Evolutionary conservation across 1,140 invertebrate genomes (phyloP).

Genomic region (Drosophila ohnishii): DNA sequence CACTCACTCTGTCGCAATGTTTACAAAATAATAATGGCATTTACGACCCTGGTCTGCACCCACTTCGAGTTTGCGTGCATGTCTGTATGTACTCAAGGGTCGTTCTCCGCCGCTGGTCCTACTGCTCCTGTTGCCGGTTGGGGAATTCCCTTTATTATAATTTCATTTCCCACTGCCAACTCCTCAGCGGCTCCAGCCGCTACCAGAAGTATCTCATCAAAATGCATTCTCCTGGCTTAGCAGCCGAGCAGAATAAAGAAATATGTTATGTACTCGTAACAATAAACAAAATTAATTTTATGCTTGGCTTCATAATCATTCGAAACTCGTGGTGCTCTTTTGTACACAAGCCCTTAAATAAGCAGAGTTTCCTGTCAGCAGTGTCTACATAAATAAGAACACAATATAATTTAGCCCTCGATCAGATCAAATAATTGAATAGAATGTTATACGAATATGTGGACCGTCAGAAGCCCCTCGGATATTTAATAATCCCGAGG

Average conservation of each 20-base stretch:
- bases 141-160: conserved; percentile 69
- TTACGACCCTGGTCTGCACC: conserved; percentile 69
- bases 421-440: not conserved
- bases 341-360: not conserved
- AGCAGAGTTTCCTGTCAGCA: not conserved
- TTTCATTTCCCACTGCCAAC: conserved; percentile 54
- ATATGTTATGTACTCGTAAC: conserved; percentile 14
- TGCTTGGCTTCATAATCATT: conserved; percentile 56
- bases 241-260: conserved; percentile 20
- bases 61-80: conserved; percentile 19
- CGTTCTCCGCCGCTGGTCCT: conserved; percentile 15
- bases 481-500: conserved; percentile 18
- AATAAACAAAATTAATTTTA: conserved; percentile 59
- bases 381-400: not conserved
- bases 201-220: conserved; percentile 47
- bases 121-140: conserved; percentile 45
- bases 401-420: not conserved
- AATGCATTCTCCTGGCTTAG: conserved; percentile 50
- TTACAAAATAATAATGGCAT: conserved; percentile 79
- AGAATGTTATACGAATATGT: not conserved
- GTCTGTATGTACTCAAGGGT: conserved; percentile 45
- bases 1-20: conserved; percentile 73
- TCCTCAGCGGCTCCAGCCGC: conserved; percentile 18
- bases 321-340: conserved; percentile 24
- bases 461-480: not conserved